These are phyloP conservation scores for Harpagoxenus sublaevis DNA, from an alignment of 2,888 invertebrate genomes.

Conservation along the genomic window DNA sequence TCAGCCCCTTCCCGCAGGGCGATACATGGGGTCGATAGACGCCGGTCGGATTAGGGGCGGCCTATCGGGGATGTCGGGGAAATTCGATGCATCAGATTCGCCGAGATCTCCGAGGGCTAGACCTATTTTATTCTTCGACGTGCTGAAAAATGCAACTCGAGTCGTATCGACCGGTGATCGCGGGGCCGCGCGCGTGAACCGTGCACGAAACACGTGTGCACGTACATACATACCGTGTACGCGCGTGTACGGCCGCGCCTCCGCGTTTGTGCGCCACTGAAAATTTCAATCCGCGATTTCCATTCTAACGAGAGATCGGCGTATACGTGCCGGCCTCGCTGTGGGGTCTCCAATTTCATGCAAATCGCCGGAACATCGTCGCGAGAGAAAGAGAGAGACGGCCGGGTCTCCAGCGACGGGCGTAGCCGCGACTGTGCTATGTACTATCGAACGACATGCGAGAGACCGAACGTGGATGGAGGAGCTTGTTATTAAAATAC, in stretches of 20 bases:
- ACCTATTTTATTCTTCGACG: slow-evolving; percentile 57
- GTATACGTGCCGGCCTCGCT: slow-evolving; percentile 60
- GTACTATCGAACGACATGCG: slow-evolving; percentile 32
- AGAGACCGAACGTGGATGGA: slow-evolving; percentile 24
- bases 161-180: slow-evolving; percentile 52
- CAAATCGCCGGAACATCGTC: slow-evolving; percentile 76
- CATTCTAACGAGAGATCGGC: slow-evolving; percentile 77
- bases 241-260: slow-evolving; percentile 30
- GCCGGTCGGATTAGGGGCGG: slow-evolving; percentile 11
- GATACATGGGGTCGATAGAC: slow-evolving; percentile 12
- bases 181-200: neutral
- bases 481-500: slow-evolving; percentile 75
- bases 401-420: neutral
- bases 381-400: slow-evolving; percentile 43
- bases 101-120: slow-evolving; percentile 50
- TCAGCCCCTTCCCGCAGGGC: neutral
- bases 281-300: slow-evolving; percentile 80
- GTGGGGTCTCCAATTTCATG: slow-evolving; percentile 81
- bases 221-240: neutral
- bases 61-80: neutral
- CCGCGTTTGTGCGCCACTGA: slow-evolving; percentile 56
- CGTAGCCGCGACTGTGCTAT: neutral
- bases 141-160: slow-evolving; percentile 48
- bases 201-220: neutral
- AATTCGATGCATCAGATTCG: slow-evolving; percentile 48